Conservation (phyloP, 2,888 invertebrate genomes). For the Drosophila hamatofila region DNA sequence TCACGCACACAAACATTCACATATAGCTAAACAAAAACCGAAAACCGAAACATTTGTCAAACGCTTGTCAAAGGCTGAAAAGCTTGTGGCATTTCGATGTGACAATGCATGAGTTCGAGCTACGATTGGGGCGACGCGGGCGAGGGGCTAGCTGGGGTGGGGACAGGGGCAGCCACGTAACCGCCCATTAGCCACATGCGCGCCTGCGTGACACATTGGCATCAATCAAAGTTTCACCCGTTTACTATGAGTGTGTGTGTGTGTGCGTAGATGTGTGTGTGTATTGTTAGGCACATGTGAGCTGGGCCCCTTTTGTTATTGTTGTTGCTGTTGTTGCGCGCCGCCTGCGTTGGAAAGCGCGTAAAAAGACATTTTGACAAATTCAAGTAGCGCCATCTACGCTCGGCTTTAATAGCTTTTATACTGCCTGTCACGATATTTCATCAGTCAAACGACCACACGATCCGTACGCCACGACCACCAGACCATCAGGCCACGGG, state of each 20-base stretch:
- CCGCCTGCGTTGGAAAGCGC: conserved; percentile 62
- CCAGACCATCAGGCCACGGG: not conserved
- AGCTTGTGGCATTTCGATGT: conserved; percentile 60
- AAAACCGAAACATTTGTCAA: conserved; percentile 80
- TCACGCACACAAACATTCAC: not conserved
- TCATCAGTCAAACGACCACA: conserved; percentile 77
- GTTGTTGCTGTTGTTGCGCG: conserved; percentile 36
- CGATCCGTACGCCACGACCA: conserved; percentile 21
- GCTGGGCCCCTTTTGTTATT: conserved; percentile 37
- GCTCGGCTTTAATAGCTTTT: conserved; percentile 82
- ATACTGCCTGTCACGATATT: conserved; percentile 82
- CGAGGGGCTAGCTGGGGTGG: not conserved
- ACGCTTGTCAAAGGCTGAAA: conserved; percentile 77
- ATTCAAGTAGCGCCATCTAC: conserved; percentile 83
- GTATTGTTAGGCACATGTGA: conserved; percentile 25
- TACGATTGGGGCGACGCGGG: not conserved
- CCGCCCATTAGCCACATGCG: conserved; percentile 83
- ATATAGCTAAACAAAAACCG: conserved; percentile 34
- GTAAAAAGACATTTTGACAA: conserved; percentile 83
- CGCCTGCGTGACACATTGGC: conserved; percentile 83
- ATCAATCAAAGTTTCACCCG: conserved; percentile 84
- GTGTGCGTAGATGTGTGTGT: conserved; percentile 22
- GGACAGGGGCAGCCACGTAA: conserved; percentile 33
- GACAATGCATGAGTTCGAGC: conserved; percentile 33
- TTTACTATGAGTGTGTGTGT: conserved; percentile 42